These are phyloP conservation scores for Alethe castanea DNA, from an alignment of 2,113 vertebrate genomes.

Conservation along the genomic window DNA sequence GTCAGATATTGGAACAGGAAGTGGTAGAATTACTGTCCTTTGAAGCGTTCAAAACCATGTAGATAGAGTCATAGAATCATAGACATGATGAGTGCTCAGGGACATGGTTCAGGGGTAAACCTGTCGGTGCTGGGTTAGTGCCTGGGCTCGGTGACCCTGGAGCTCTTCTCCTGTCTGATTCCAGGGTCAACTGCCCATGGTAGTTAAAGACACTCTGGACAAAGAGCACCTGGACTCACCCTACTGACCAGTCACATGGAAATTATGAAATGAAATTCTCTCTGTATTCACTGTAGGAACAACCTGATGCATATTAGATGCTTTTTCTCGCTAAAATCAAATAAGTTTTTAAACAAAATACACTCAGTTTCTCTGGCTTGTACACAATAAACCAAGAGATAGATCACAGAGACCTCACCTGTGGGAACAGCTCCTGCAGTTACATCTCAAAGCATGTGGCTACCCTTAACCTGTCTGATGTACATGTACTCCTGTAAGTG, in stretches of 20 bases:
- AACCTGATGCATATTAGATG: neutral
- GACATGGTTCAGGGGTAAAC: neutral
- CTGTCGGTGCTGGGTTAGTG: neutral
- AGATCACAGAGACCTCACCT: neutral
- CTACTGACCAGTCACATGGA: neutral
- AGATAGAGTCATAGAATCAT: neutral
- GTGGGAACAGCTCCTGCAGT: neutral
- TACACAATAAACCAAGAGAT: neutral
- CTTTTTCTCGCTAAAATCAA: neutral
- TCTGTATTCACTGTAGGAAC: neutral
- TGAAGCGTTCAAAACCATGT: neutral
- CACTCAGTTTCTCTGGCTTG: neutral
- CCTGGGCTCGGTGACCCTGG: rapidly evolving
- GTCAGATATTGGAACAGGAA: neutral
- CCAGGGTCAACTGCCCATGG: neutral
- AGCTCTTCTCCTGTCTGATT: neutral
- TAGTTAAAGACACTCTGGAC: neutral
- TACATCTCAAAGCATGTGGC: neutral
- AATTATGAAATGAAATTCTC: neutral
- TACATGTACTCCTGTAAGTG: neutral
- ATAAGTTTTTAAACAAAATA: neutral
- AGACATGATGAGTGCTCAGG: too few relatives aligned
- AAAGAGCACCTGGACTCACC: neutral
- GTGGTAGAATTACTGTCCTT: neutral
- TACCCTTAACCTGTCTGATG: rapidly evolving